Evolutionary conservation across 1,140 invertebrate species (phyloP).

Genomic region (Galleria mellonella): DNA sequence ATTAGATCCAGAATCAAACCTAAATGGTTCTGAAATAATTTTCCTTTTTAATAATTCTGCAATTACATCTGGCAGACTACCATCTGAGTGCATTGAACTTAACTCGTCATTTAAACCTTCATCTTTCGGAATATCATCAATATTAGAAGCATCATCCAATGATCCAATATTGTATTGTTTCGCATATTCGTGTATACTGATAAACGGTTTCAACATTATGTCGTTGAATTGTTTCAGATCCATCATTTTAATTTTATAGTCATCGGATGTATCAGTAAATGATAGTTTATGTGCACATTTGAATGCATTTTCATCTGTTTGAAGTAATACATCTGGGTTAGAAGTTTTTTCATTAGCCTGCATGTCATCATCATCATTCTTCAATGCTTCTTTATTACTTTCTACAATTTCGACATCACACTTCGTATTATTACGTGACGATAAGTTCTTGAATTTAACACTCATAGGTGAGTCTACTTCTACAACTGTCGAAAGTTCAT

Average conservation of each 20-base stretch:
- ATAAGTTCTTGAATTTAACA: slow-evolving; percentile 42
- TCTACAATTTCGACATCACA: slow-evolving; percentile 8
- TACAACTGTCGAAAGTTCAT: slow-evolving; percentile 80
- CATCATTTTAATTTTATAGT: slow-evolving; percentile 57
- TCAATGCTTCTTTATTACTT: background rate
- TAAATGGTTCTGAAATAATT: slow-evolving; percentile 59
- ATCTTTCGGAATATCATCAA: slow-evolving; percentile 36
- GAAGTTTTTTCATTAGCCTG: slow-evolving; percentile 6
- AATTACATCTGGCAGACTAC: slow-evolving; percentile 65
- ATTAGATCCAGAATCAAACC: slow-evolving; percentile 52
- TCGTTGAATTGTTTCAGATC: slow-evolving; percentile 62
- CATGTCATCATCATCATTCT: background rate
- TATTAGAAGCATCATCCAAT: slow-evolving; percentile 43
- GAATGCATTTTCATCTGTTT: slow-evolving; percentile 9
- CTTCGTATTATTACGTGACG: slow-evolving; percentile 25
- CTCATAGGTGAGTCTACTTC: slow-evolving; percentile 78
- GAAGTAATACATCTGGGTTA: slow-evolving; percentile 22
- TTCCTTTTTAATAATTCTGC: slow-evolving; percentile 65
- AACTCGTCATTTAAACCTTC: slow-evolving; percentile 38
- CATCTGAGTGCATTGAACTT: slow-evolving; percentile 59
- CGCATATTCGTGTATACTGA: slow-evolving; percentile 62
- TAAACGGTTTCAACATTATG: slow-evolving; percentile 64
- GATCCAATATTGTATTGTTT: slow-evolving; percentile 45
- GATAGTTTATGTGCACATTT: slow-evolving; percentile 18
- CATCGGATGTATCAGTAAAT: slow-evolving; percentile 42